Evolutionary conservation across 2,888 invertebrate species (phyloP), one percentile per base, ranked within the genome.

Genomic region (Cordilura impudica): DNA sequence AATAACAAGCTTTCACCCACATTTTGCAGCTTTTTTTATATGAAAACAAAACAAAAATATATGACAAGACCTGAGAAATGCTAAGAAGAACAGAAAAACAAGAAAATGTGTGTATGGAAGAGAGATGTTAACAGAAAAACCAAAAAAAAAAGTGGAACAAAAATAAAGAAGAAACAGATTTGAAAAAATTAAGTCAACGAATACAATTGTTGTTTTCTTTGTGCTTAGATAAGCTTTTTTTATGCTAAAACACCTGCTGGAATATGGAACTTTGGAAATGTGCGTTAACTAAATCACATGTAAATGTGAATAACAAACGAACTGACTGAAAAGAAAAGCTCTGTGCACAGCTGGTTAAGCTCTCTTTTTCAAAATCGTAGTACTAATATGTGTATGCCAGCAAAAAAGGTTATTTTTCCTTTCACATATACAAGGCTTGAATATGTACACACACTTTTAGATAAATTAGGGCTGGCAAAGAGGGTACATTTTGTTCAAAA

Each of bases 221-320:
- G 26, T n/a, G 35, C 35, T 35, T 39, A 26, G 53, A 23, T 26
- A 4, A 26, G 6, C 6, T 39, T 39, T 39, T 39, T 39, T 39
- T 39, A 39, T 39, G 35, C 12, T 39, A 81, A 83, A 81, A 74
- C 81, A 81, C 79, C 82, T 81, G 81, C 83, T 81, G 80, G 81
- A 83, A 83, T 82, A 79, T 83, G 83, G 83, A 83, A 83, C 83
- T 81, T 83, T 81, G 82, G 82, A 83, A 81, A 65, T 77, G 73
- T 79, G 72, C 76, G 69, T 74, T 61, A 71, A 71, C 53, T 21
- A 16, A 43, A 70, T 79, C 79, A 79, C 79, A 79, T 79, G 79
- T 63, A 79, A 47, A 70, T 63, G 14, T 51, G 31, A 74, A 74
- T n/a, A 45, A 61, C 61, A 63, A 75, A 61, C 16, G 35, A n/a